Percentiles rank a stretch among this genome's conserved stretches.
phyloP scores from a whole-genome alignment of 2,113 vertebrate genomes.

The Oryzias curvinotus region DNA sequence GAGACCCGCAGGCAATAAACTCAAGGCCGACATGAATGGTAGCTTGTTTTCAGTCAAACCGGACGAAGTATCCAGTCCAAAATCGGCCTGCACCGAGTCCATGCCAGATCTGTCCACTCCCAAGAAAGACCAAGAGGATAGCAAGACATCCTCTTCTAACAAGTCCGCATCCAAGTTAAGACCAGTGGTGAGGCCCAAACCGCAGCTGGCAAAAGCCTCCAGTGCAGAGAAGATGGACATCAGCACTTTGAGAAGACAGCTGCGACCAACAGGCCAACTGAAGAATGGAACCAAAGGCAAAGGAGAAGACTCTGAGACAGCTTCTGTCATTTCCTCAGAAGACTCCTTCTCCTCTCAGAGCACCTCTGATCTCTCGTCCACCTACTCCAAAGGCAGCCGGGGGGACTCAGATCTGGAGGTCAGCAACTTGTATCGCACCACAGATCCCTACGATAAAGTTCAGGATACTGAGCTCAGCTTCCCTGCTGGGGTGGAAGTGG shows the following conservation, averaged over 20 bases:
- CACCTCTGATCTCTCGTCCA: constrained; percentile 86
- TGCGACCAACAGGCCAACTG: constrained; percentile 91
- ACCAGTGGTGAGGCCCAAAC: constrained; percentile 94
- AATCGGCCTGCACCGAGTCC: constrained; percentile 84
- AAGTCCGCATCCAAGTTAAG: constrained; percentile 85
- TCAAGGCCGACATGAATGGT: constrained; percentile 83
- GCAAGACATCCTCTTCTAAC: constrained; percentile 69
- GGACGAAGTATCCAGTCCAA: constrained; percentile 81
- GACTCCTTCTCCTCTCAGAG: constrained; percentile 86
- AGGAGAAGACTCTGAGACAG: constrained; percentile 91
- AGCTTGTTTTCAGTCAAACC: constrained; percentile 61
- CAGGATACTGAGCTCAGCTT: constrained; percentile 95
- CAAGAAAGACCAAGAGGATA: constrained; percentile 81
- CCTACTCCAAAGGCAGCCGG: constrained; percentile 82
- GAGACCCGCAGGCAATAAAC: constrained; percentile 80
- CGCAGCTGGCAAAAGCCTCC: constrained; percentile 86
- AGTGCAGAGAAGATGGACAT: constrained; percentile 97
- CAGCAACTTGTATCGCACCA: constrained; percentile 82
- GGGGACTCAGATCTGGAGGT: constrained; percentile 81
- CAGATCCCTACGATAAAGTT: constrained; percentile 91
- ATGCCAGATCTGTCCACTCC: constrained; percentile 68
- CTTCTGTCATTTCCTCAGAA: constrained; percentile 84
- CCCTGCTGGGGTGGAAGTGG: constrained; percentile 89
- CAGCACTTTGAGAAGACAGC: constrained; percentile 90
- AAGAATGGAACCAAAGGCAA: constrained; percentile 87